Conservation (phyloP, 2,797 vertebrate species). For the Semaprochilodus insignis region DNA sequence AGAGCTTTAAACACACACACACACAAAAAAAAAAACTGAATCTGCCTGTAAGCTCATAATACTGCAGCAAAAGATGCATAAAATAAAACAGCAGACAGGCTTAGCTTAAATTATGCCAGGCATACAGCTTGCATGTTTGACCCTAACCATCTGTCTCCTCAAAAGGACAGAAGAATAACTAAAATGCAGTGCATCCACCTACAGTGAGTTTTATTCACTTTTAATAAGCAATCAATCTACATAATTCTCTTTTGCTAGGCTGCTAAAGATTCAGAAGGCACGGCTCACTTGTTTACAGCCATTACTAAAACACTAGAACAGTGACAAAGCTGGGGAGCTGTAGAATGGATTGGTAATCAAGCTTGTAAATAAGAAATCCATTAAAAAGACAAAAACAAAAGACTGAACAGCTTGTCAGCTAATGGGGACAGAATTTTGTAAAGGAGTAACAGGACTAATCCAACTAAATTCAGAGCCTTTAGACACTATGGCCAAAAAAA, state of each 20-base stretch:
- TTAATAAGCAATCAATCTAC: neutral
- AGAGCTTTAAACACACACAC: neutral
- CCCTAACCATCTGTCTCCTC: neutral
- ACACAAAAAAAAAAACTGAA: constrained; percentile 12
- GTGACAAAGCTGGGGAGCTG: neutral
- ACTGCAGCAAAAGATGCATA: neutral
- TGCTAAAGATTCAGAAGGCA: neutral
- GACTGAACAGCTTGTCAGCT: neutral
- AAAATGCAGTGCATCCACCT: neutral
- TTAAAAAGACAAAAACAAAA: neutral
- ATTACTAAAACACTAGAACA: neutral
- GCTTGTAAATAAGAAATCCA: neutral
- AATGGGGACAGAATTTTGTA: neutral
- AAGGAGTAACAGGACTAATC: neutral
- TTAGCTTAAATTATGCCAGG: neutral
- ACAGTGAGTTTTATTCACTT: neutral
- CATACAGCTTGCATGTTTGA: neutral
- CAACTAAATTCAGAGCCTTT: neutral
- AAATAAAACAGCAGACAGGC: constrained; percentile 2
- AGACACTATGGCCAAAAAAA: neutral
- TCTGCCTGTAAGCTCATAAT: constrained; percentile 18
- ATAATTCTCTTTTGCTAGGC: neutral
- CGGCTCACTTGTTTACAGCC: neutral
- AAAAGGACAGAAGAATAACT: neutral
- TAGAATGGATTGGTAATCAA: neutral